Percentiles rank a stretch among this genome's conserved stretches.
Evolutionary conservation across 1,140 invertebrate species (phyloP).

Genomic region (Lamellibrachia luymesi): DNA sequence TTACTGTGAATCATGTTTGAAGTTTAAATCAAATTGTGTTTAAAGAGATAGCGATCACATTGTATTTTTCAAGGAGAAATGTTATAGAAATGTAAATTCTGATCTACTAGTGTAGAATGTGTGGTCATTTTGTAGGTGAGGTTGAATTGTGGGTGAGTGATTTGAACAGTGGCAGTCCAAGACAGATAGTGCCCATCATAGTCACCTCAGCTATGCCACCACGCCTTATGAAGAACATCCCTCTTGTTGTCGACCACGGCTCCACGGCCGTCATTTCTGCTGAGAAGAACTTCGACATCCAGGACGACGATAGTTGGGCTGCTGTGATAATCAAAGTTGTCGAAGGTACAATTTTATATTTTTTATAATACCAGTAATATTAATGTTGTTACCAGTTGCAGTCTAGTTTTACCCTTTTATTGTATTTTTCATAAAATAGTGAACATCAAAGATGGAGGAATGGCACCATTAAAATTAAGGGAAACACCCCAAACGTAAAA

Average conservation of each 20-base stretch:
- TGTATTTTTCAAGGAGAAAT: slow-evolving; percentile 7
- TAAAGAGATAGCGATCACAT: background rate
- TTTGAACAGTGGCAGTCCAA: slow-evolving; percentile 31
- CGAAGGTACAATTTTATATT: slow-evolving; percentile 28
- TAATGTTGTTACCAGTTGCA: background rate
- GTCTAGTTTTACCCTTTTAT: too few relatives aligned
- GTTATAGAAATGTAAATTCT: background rate
- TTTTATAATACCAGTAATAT: background rate
- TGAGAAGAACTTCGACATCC: slow-evolving; percentile 27
- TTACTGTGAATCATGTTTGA: background rate
- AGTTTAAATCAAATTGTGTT: background rate
- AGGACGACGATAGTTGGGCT: slow-evolving; percentile 7
- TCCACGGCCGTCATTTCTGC: slow-evolving; percentile 26
- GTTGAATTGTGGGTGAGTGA: slow-evolving; percentile 35
- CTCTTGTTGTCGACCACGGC: slow-evolving; percentile 29
- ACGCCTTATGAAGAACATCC: slow-evolving; percentile 28
- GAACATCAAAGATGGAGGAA: too few relatives aligned
- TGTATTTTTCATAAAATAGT: too few relatives aligned
- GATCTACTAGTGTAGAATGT: background rate
- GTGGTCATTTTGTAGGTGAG: slow-evolving; percentile 29
- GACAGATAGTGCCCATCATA: slow-evolving; percentile 26
- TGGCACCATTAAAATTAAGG: too few relatives aligned
- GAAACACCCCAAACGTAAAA: too few relatives aligned
- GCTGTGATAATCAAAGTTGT: slow-evolving; percentile 30
- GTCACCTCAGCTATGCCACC: slow-evolving; percentile 28